Base-by-base conservation (phyloP, 2,888 invertebrate species). In the Melanostoma mellinum region DNA sequence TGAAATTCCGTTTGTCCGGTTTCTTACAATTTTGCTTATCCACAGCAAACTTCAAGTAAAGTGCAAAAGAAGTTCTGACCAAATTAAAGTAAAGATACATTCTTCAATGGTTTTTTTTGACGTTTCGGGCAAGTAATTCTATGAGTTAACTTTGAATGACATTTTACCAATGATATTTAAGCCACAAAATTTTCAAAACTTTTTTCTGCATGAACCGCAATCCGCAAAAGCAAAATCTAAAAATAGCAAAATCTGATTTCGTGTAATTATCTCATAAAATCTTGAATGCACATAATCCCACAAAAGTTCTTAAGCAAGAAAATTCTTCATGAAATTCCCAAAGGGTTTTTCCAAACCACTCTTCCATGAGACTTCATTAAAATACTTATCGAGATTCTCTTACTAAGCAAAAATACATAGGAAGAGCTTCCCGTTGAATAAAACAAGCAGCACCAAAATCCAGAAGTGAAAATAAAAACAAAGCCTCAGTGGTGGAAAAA, bases 321-420 rank as follows among this genome's bases (percentile, higher is more conserved):
- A 75, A 33, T 75, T 61, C 56, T 69, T 42, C 33, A 6, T 30
- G 50, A 61, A 52, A 71, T 56, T 69, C 9, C 50, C 72, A 44
- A 65, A 67, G 50, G 63, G 6, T 50, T 35, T 61, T 10, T 40
- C 32, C 40, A 30, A 30, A 42, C 61, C 50, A 48, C 8, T 40
- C 40, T 40, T 33, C 38, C 6, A n/a, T 55, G 61, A 50, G 36
- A 35, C 33, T 71, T 53, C 42, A 8, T 65, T 74, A 58, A 84
- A 84, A 73, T 74, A 73, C 71, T 84, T 84, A 74, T 78, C 73
- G 58, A 73, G 73, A 78, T 78, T 74, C 63, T 55, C 32, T 55
- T 8, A 8, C 58, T 53, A 38, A 20, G 35, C n/a, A 50, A 56
- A 52, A 6, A 6, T 32, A 60, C 36, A 4, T 48, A 38, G 50